A percentile compares a stretch with the other conserved stretches of the same genome.
These are phyloP conservation scores for Tubulanus polymorphus DNA, from an alignment of 2,888 invertebrate genomes.

Conservation along the genomic window DNA sequence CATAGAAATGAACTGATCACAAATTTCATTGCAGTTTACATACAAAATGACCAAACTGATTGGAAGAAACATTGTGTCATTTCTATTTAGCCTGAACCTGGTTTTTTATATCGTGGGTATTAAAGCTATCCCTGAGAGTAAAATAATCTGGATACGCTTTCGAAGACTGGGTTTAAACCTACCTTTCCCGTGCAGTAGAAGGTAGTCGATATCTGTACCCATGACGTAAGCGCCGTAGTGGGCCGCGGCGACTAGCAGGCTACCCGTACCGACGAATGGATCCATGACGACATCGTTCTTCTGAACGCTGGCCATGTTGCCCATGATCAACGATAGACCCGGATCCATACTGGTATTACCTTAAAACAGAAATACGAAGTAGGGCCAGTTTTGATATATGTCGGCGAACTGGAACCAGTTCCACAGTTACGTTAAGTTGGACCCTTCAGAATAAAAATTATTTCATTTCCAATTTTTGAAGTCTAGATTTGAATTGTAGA, in stretches of 20 bases:
- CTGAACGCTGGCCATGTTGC: slow-evolving; percentile 80
- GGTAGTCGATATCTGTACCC: slow-evolving; percentile 79
- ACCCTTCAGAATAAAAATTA: too few relatives aligned
- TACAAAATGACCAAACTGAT: too few relatives aligned
- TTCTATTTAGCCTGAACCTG: too few relatives aligned
- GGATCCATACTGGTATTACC: slow-evolving; percentile 97
- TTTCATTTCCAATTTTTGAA: neutral
- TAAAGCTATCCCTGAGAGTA: neutral
- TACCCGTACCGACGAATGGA: slow-evolving; percentile 83
- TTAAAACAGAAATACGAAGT: slow-evolving; percentile 16
- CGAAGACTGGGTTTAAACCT: slow-evolving; percentile 1
- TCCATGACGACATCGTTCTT: slow-evolving; percentile 77
- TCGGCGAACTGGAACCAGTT: too few relatives aligned
- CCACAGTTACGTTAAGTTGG: too few relatives aligned
- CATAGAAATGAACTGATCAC: too few relatives aligned
- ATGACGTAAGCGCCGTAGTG: slow-evolving; percentile 47
- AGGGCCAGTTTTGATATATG: too few relatives aligned
- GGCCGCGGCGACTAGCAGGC: slow-evolving; percentile 47
- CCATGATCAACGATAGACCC: slow-evolving; percentile 88
- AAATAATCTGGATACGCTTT: neutral
- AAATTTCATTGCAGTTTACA: too few relatives aligned
- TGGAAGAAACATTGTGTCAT: too few relatives aligned
- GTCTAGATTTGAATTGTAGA: too few relatives aligned
- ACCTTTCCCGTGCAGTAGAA: slow-evolving; percentile 79
- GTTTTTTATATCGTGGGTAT: too few relatives aligned